A percentile compares a stretch with the other conserved stretches of the same genome.
phyloP scores from a whole-genome alignment of 2,113 vertebrate genomes.

The Sinocyclocheilus anshuiensis region DNA sequence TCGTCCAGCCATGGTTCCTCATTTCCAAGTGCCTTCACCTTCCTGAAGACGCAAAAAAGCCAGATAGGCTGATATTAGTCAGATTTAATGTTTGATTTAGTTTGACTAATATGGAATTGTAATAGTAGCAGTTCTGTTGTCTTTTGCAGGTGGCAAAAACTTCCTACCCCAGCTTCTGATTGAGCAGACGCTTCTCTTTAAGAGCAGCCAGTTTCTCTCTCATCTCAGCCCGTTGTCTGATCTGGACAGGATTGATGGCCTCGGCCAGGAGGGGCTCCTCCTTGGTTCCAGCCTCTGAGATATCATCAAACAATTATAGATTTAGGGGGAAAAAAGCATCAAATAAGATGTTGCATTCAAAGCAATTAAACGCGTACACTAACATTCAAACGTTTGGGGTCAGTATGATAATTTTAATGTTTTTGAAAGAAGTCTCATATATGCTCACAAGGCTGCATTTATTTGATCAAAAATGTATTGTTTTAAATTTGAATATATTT shows the following conservation, averaged over 20 bases:
- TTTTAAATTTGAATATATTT: no score
- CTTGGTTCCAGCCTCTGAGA: slow-evolving; percentile 84
- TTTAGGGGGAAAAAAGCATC: no score
- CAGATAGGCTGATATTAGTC: background rate
- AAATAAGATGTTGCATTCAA: no score
- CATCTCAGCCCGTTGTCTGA: slow-evolving; percentile 83
- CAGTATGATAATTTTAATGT: background rate
- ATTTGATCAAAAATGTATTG: background rate
- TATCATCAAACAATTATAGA: no score
- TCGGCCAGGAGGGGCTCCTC: slow-evolving; percentile 84
- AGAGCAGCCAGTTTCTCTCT: slow-evolving; percentile 86
- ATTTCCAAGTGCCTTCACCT: slow-evolving; percentile 85
- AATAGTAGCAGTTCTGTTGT: background rate
- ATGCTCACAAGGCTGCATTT: background rate
- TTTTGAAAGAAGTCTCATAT: background rate
- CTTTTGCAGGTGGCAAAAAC: background rate
- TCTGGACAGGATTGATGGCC: slow-evolving; percentile 82
- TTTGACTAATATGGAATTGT: background rate
- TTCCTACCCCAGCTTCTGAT: slow-evolving; percentile 84
- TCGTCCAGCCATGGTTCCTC: slow-evolving; percentile 91
- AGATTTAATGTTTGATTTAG: background rate
- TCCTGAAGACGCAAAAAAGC: slow-evolving; percentile 63
- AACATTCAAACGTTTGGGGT: background rate
- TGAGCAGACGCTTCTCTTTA: slow-evolving; percentile 88
- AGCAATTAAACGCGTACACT: background rate